Percentiles rank a stretch among this genome's conserved stretches.
Evolutionary conservation across 2,888 invertebrate genomes (phyloP).

Genomic region (Cerastis leucographa): DNA sequence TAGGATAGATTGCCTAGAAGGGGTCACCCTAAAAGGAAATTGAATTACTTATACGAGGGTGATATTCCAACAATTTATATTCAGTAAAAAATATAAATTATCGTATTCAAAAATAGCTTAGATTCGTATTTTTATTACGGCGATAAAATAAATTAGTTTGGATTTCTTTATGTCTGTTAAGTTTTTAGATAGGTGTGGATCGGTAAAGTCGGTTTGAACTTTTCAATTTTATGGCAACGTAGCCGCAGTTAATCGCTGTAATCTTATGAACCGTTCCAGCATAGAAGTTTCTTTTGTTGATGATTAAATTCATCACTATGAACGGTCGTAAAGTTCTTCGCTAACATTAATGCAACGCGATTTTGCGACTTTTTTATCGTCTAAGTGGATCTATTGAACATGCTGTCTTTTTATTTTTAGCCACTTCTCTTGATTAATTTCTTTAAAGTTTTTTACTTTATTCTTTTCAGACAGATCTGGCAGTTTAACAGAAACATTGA

Average conservation of each 20-base stretch:
- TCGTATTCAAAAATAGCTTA: constrained; percentile 51
- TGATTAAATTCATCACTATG: constrained; percentile 59
- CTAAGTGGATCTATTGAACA: constrained; percentile 43
- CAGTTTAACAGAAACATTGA: constrained; percentile 14
- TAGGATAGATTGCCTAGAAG: constrained; percentile 77
- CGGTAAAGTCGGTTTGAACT: constrained; percentile 47
- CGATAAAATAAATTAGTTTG: constrained; percentile 57
- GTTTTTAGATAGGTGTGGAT: constrained; percentile 45
- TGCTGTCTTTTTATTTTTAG: constrained; percentile 34
- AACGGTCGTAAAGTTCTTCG: constrained; percentile 55
- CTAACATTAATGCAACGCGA: constrained; percentile 56
- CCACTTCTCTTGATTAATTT: constrained; percentile 44
- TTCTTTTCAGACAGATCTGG: background rate
- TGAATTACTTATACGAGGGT: constrained; percentile 68
- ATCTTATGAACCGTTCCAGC: constrained; percentile 49
- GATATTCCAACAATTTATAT: constrained; percentile 61
- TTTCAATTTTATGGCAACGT: constrained; percentile 56
- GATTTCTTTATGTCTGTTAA: constrained; percentile 56
- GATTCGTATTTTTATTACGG: constrained; percentile 49
- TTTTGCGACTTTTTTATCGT: constrained; percentile 49
- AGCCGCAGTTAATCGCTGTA: constrained; percentile 52
- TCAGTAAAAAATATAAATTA: constrained; percentile 59
- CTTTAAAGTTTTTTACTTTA: constrained; percentile 13
- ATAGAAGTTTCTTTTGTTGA: constrained; percentile 48
- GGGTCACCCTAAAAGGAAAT: constrained; percentile 71